Evolutionary conservation across 2,888 invertebrate genomes (phyloP), one percentile per base, ranked within the genome.

Genomic region (Drosophila picticornis): DNA sequence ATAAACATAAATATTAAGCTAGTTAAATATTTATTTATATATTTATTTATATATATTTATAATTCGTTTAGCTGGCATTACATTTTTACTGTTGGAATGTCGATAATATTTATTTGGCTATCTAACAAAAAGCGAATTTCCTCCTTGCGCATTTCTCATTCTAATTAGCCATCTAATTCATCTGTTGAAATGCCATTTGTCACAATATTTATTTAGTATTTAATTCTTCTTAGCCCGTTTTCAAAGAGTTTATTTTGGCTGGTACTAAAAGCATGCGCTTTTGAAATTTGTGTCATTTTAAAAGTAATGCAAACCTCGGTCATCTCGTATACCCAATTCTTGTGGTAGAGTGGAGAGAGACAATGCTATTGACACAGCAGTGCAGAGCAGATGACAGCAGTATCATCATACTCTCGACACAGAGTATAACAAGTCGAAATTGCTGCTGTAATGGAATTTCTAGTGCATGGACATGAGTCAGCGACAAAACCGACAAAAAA

Each of bases 391-490:
- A 72, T 81, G 78, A 81, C 81, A 81, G 56, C 68, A 66, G 50
- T 63, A 62, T 61, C 81, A 81, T 78, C 61, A 73, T 70, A 81
- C 66, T 50, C 60, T 36, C 56, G 53, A 69, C 82, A 59, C 40
- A 74, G 82, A 66, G 75, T 68, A 82, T 66, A 68, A 79, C 75
- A 66, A 72, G 72, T 75, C 68, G 74, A 73, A 84, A 84, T 79
- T 76, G 84, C 84, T 76, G 87, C 64, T 83, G 68, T 80, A 88
- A 90, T 90, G 81, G 84, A 85, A 90, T 88, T 83, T 85, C 77
- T 76, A 90, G 78, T 75, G 83, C 78, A 83, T 70, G 90, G 86
- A 80, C 88, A 90, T 88, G 90, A 90, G 77, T 78, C 81, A 88
- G 80, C 83, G 65, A 46, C 60, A 77, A 55, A 74, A 71, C 56